These are phyloP conservation scores for Ondatra zibethicus DNA, from an alignment of 2,113 vertebrate genomes.

Conservation along the genomic window DNA sequence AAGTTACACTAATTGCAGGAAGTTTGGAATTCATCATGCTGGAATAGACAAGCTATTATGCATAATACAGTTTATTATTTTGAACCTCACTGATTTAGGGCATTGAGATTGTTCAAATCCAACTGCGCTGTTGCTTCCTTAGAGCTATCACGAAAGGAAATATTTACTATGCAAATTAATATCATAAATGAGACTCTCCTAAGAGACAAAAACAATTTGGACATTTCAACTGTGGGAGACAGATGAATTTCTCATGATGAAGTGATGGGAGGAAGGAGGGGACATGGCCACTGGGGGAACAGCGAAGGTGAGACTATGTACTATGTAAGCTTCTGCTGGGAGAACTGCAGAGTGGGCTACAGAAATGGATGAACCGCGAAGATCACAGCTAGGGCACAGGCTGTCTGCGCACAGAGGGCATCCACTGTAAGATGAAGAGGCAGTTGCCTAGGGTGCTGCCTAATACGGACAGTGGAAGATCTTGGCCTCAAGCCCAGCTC, in stretches of 20 bases:
- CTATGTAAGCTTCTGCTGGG: neutral
- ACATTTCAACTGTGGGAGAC: neutral
- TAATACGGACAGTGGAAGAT: neutral
- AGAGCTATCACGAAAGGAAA: constrained; percentile 56
- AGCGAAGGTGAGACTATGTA: neutral
- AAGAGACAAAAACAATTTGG: constrained; percentile 58
- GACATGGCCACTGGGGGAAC: neutral
- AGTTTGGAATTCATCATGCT: constrained; percentile 63
- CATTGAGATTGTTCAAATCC: constrained; percentile 53
- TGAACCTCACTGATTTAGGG: constrained; percentile 52
- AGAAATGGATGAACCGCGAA: neutral
- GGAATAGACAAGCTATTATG: constrained; percentile 12
- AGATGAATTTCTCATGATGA: constrained; percentile 20
- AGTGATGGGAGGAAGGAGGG: neutral
- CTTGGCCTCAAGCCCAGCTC: neutral
- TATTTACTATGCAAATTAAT: constrained; percentile 50
- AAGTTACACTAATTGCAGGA: constrained; percentile 51
- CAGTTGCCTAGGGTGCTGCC: neutral
- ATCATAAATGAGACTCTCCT: constrained; percentile 34
- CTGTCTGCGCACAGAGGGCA: neutral
- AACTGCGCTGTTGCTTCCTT: constrained; percentile 44
- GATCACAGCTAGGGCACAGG: neutral
- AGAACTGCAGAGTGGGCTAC: neutral
- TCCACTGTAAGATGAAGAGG: neutral
- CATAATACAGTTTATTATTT: constrained; percentile 65